phyloP scores from a whole-genome alignment of 2,113 vertebrate genomes.

The Panthera leo region DNA sequence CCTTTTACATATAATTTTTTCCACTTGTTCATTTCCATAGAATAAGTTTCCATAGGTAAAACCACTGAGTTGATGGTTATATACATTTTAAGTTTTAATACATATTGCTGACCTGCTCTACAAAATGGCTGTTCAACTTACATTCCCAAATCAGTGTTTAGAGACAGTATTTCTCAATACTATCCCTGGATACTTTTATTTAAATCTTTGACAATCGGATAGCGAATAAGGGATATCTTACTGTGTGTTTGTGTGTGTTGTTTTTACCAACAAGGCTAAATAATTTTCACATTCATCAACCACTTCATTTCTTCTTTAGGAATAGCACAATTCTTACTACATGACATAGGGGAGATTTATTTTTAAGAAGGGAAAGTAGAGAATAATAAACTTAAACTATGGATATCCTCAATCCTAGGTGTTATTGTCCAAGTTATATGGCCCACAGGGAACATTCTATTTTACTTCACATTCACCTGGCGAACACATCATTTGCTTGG shows the following conservation, averaged over 20 bases:
- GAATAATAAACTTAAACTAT: conserved; percentile 6
- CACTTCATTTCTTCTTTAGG: neutral
- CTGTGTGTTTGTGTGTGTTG: neutral
- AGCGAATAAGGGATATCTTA: neutral
- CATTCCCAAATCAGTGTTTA: neutral
- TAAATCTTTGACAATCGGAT: neutral
- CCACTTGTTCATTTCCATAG: neutral
- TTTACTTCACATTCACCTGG: conserved; percentile 91
- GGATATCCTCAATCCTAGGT: conserved; percentile 81
- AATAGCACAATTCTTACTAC: neutral
- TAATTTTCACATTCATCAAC: neutral
- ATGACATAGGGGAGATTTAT: neutral
- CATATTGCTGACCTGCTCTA: neutral
- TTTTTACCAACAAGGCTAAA: neutral
- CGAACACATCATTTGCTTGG: conserved; percentile 91
- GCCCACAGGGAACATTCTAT: conserved; percentile 89
- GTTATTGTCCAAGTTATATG: conserved; percentile 89
- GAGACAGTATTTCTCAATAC: neutral
- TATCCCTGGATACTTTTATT: neutral
- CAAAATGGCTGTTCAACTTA: neutral
- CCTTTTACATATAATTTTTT: neutral
- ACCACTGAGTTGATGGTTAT: neutral
- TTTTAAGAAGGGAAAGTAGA: conserved; percentile 16
- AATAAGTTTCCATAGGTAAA: neutral
- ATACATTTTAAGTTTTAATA: neutral